Base-by-base conservation (phyloP, 1,140 invertebrate genomes). In the Yoshiicerus persimilis region DNA sequence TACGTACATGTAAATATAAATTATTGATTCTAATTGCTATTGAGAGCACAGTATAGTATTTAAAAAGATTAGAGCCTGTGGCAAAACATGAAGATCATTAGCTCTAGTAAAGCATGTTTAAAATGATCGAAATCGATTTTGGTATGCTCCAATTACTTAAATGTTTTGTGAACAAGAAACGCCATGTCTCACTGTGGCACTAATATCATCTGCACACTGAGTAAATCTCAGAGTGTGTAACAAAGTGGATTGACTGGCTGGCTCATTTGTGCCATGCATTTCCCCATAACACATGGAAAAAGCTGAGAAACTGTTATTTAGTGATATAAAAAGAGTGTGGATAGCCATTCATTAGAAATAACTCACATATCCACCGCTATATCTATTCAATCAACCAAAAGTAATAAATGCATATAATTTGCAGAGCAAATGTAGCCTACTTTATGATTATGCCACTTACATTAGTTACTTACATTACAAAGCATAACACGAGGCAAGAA, bases 371-470 rank as follows among this genome's bases (percentile, higher is more conserved):
- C 23, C 47, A 11, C 20, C 62, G 20, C 25, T 86, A 36, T 23
- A 62, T 86, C 23, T 39, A 87, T 38, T 75, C 39, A 66, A 66
- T 87, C 34, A 27, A 62, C 34, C 32, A 87, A 70, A 70, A 87
- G 66, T 32, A 75, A 56, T 87, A 84, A 30, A 86, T 70, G 25
- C 27, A 32, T 30, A 70, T 70, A 70, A 70, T 70, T 27, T 70
- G 66, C 66, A 32, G 25, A 70, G 66, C 27, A 32, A 64, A 30
- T 70, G 66, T 70, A 70, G 66, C 10, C 25, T 70, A 70, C 25
- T 70, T 30, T 16, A 70, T 56, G 30, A 70, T 30, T 27, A 70
- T 70, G 25, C 25, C 66, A 70, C 30, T 70, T 70, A 70, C 66
- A 27, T 70, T 20, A 10, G n/a, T n/a, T 16, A 70, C 25, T 70